phyloP scores from a whole-genome alignment of 2,113 vertebrate genomes.

The Podiceps cristatus region DNA sequence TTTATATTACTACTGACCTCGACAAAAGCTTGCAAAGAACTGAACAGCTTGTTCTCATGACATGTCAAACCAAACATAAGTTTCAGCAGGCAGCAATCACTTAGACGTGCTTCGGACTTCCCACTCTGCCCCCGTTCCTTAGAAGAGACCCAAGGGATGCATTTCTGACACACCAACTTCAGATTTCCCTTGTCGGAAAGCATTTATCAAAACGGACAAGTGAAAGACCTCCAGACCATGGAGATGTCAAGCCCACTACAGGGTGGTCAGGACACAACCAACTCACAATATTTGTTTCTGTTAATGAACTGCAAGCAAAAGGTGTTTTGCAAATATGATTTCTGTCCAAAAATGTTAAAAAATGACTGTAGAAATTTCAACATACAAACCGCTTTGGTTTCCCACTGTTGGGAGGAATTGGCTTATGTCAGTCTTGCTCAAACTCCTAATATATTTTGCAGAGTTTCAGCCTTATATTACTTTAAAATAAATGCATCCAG shows the following conservation, averaged over 20 bases:
- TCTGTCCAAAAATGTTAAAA: background rate
- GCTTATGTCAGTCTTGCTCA: background rate
- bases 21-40: background rate
- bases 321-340: background rate
- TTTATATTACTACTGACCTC: background rate
- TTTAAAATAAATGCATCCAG: background rate
- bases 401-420: background rate
- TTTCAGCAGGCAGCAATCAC: constrained; percentile 7
- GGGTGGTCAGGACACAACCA: background rate
- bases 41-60: background rate
- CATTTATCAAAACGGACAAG: background rate
- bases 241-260: background rate
- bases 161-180: background rate
- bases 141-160: background rate
- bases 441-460: background rate
- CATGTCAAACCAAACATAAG: background rate
- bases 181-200: background rate
- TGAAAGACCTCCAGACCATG: background rate
- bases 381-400: background rate
- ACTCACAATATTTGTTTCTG: background rate
- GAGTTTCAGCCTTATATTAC: background rate
- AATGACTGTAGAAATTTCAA: background rate
- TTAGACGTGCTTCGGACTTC: background rate
- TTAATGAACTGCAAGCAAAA: background rate
- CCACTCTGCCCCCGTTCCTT: background rate